Evolutionary conservation across 2,888 invertebrate genomes (phyloP).

Genomic region (Merodon equestris): DNA sequence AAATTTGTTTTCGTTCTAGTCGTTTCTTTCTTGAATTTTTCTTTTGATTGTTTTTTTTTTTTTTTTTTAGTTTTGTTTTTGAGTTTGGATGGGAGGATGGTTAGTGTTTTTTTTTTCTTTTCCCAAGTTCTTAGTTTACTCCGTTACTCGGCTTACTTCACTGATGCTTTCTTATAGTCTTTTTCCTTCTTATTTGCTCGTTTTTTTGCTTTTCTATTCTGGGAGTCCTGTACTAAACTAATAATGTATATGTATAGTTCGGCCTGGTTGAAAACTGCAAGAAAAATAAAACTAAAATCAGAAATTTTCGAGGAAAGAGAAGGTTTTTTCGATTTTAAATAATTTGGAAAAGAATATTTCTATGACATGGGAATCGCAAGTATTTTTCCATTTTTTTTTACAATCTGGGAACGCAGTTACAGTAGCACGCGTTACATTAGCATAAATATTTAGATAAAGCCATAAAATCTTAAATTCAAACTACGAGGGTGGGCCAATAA

Average conservation of each 20-base stretch:
- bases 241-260: conserved; percentile 66
- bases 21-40: conserved; percentile 9
- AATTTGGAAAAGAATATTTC: too few relatives aligned
- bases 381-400: conserved; percentile 30
- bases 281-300: conserved; percentile 8
- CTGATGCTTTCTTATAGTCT: conserved; percentile 32
- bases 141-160: conserved; percentile 28
- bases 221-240: conserved; percentile 51
- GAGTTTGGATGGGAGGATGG: background rate
- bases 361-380: conserved; percentile 15
- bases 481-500: too few relatives aligned
- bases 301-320: background rate
- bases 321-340: too few relatives aligned
- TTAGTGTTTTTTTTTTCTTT: background rate
- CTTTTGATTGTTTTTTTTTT: conserved; percentile 28
- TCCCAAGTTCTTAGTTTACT: conserved; percentile 38
- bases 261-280: conserved; percentile 66
- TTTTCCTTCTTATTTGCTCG: too few relatives aligned
- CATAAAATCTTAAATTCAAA: too few relatives aligned
- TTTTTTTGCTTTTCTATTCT: conserved; percentile 25
- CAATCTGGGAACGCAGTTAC: too few relatives aligned
- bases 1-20: conserved; percentile 7
- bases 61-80: conserved; percentile 1
- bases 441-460: too few relatives aligned
- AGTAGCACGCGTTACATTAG: too few relatives aligned